Evolutionary conservation across 2,113 vertebrate genomes (phyloP).

Genomic region (Columba janthina): DNA sequence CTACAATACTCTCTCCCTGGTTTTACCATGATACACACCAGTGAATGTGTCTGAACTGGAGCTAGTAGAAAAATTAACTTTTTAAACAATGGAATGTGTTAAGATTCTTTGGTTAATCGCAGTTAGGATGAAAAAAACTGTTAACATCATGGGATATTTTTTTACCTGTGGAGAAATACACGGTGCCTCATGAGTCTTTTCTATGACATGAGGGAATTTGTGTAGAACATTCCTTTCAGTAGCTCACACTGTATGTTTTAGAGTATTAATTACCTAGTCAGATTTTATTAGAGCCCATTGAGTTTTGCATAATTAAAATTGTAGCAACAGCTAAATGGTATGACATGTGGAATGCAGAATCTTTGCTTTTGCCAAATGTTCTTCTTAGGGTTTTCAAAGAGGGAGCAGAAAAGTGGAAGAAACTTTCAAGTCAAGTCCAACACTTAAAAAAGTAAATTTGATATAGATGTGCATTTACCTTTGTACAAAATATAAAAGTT

Average conservation of each 20-base stretch:
- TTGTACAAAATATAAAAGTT: neutral
- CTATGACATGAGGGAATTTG: neutral
- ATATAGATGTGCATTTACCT: neutral
- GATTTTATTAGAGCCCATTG: conserved; percentile 18
- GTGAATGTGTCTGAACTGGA: neutral
- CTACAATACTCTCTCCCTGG: neutral
- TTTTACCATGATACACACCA: neutral
- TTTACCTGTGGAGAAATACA: neutral
- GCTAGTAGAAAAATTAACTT: neutral
- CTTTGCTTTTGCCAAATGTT: neutral
- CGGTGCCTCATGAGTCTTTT: neutral
- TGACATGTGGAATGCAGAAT: neutral
- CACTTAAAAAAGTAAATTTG: neutral
- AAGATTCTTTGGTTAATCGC: neutral
- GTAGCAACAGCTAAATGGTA: neutral
- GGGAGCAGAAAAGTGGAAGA: neutral
- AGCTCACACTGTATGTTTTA: neutral
- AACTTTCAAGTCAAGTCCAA: neutral
- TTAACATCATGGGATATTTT: neutral
- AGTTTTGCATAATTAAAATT: conserved; percentile 43
- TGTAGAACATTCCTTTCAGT: neutral
- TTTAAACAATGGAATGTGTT: neutral
- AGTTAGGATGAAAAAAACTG: neutral
- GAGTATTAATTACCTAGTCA: conserved; percentile 43
- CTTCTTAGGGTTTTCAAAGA: neutral